Evolutionary conservation across 2,797 vertebrate genomes (phyloP).

Genomic region (Acanthopagrus latus): DNA sequence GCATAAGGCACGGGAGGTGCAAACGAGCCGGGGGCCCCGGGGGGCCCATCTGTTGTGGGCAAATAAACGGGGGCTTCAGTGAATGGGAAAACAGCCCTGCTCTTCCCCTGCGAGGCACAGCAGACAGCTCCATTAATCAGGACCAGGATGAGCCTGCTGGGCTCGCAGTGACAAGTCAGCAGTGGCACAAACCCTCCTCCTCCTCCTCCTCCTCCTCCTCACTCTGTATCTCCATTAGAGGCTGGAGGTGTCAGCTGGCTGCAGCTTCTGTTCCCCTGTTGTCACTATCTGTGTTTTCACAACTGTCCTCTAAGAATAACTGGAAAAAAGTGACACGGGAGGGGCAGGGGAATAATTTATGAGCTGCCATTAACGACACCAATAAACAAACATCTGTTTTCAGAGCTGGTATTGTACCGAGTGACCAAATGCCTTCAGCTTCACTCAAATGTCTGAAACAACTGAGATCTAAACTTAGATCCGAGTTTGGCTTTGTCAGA

Average conservation of each 20-base stretch:
- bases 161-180: conserved; percentile 74
- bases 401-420: conserved; percentile 3
- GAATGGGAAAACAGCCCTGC: conserved; percentile 65
- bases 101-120: conserved; percentile 62
- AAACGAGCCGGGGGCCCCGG: conserved; percentile 65
- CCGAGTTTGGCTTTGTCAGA: neutral
- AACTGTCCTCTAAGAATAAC: conserved; percentile 77
- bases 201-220: conserved; percentile 53
- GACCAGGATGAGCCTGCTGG: conserved; percentile 77
- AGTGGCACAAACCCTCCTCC: conserved; percentile 58
- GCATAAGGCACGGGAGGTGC: conserved; percentile 58
- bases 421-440: conserved; percentile 22
- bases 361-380: conserved; percentile 47
- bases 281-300: conserved; percentile 74
- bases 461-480: neutral
- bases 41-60: conserved; percentile 81
- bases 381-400: conserved; percentile 73
- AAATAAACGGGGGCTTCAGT: conserved; percentile 73
- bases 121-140: conserved; percentile 83
- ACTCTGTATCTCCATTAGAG: conserved; percentile 78
- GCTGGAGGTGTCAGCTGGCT: conserved; percentile 67
- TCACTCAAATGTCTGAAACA: neutral
- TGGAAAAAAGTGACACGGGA: conserved; percentile 44
- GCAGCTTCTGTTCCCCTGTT: conserved; percentile 62
- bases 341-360: conserved; percentile 59